These are phyloP conservation scores for Tenthredo mesomela DNA, from an alignment of 2,888 invertebrate species.

Conservation along the genomic window DNA sequence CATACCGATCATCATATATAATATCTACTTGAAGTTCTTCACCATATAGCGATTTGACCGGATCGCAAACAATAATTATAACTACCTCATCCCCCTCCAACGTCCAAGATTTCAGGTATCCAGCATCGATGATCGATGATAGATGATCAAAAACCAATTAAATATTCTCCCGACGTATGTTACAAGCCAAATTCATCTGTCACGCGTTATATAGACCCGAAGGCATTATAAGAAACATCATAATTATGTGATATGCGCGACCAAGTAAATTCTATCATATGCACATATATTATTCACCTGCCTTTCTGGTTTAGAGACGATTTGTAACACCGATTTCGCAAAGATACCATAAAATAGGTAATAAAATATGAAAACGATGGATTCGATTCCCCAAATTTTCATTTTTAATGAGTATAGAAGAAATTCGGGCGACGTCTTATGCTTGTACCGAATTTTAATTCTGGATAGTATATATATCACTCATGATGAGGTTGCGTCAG, in stretches of 20 bases:
- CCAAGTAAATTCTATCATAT: neutral
- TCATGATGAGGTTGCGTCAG: neutral
- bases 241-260: neutral
- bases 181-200: neutral
- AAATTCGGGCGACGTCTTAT: no score
- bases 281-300: neutral
- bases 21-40: constrained; percentile 10
- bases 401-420: no score
- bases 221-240: neutral
- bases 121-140: constrained; percentile 32
- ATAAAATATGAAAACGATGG: no score
- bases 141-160: constrained; percentile 34
- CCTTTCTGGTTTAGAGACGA: neutral
- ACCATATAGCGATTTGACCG: neutral
- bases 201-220: neutral
- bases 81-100: neutral
- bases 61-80: constrained; percentile 36
- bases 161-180: neutral
- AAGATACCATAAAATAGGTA: no score
- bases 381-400: no score
- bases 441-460: neutral
- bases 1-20: neutral
- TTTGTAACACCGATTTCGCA: neutral
- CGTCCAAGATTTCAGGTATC: neutral
- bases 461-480: neutral